These are phyloP conservation scores for Simalia tracyae DNA, from an alignment of 2,797 vertebrate genomes.

Conservation along the genomic window DNA sequence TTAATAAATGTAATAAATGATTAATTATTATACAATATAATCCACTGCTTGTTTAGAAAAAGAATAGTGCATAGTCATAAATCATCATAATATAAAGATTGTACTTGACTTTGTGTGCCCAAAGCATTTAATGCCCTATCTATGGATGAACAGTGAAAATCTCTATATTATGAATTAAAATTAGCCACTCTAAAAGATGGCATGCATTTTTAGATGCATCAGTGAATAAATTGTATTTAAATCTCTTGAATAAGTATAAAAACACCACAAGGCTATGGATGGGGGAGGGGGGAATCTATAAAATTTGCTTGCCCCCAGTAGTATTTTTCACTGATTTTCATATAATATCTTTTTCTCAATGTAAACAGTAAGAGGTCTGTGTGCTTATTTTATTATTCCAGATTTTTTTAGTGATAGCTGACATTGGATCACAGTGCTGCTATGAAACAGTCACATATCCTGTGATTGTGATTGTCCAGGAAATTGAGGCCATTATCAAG, in stretches of 20 bases:
- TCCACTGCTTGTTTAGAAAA: not conserved
- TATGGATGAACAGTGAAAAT: not conserved
- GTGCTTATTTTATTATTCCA: not conserved
- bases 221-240: not conserved
- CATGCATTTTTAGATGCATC: not conserved
- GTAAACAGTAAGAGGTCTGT: not conserved
- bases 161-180: not conserved
- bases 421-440: not conserved
- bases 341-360: constrained; percentile 18
- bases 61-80: not conserved
- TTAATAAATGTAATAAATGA: not conserved
- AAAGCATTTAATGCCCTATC: not conserved
- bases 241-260: not conserved
- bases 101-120: not conserved
- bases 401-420: not conserved
- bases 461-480: constrained; percentile 9
- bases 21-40: not conserved
- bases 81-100: not conserved
- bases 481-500: constrained; percentile 19
- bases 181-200: not conserved
- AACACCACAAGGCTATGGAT: not conserved
- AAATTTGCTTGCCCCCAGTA: not conserved
- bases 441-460: fast-evolving
- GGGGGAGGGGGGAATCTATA: not conserved
- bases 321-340: constrained; percentile 13